These are phyloP conservation scores for Seladonia tumulorum DNA, from an alignment of 2,888 invertebrate species.

Conservation along the genomic window DNA sequence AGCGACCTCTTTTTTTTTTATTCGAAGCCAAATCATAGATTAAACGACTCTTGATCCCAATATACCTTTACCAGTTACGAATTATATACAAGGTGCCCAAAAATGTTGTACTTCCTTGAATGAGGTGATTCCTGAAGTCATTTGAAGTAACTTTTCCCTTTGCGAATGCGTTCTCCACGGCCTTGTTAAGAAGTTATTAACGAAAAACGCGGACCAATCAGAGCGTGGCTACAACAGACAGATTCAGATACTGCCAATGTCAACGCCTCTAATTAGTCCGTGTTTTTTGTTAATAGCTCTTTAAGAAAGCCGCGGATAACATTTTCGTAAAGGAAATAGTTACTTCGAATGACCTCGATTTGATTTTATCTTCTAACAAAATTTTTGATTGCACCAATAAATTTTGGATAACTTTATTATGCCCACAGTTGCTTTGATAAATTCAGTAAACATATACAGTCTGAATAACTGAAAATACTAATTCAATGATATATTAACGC, in stretches of 20 bases:
- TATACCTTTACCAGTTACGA: neutral
- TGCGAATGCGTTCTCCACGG: neutral
- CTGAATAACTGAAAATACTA: neutral
- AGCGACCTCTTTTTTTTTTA: constrained; percentile 33
- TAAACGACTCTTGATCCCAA: too few species aligned
- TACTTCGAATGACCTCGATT: neutral
- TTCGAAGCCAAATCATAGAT: neutral
- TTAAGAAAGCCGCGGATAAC: too few species aligned
- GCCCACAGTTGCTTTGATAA: neutral
- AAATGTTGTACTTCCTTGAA: neutral
- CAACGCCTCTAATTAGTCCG: neutral
- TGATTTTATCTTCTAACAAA: neutral
- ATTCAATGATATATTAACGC: neutral
- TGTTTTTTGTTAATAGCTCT: neutral
- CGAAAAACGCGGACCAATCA: neutral
- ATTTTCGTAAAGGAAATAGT: neutral
- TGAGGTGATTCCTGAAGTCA: neutral
- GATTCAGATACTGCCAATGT: too few species aligned
- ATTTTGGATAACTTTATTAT: neutral
- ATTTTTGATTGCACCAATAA: neutral
- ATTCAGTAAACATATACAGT: neutral
- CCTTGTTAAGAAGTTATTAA: neutral
- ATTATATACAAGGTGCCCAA: neutral
- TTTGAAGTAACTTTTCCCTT: neutral
- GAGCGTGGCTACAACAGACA: neutral